Percentiles rank a stretch among this genome's conserved stretches.
These are phyloP conservation scores for Anticlea derivata DNA, from an alignment of 2,888 invertebrate species.

Conservation along the genomic window DNA sequence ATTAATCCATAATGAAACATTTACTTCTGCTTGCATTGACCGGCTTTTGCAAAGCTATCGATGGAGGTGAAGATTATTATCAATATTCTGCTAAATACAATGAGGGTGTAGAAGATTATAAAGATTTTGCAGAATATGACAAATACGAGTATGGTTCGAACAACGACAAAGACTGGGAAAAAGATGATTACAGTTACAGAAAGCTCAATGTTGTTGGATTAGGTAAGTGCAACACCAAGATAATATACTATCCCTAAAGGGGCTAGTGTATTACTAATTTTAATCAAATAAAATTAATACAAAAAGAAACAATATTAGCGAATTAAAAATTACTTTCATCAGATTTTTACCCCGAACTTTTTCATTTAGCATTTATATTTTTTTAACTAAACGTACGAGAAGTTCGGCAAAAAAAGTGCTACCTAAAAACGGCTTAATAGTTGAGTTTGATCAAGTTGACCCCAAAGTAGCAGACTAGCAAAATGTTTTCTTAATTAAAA, in stretches of 20 bases:
- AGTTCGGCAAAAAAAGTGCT: no score
- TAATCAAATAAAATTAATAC: no score
- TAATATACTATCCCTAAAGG: no score
- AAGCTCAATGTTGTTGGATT: constrained; percentile 11
- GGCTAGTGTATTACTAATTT: no score
- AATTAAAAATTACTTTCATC: no score
- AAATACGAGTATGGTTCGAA: background rate
- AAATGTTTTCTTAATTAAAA: no score
- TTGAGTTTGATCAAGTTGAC: no score
- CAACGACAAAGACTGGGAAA: background rate
- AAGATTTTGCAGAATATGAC: constrained; percentile 1
- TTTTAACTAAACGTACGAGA: no score
- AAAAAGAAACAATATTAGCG: no score
- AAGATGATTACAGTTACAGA: constrained; percentile 1
- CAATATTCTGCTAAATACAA: constrained; percentile 14
- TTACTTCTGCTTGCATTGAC: constrained; percentile 1
- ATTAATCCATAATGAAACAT: constrained; percentile 9
- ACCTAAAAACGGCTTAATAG: no score
- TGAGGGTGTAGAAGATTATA: constrained; percentile 4
- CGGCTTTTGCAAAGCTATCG: background rate
- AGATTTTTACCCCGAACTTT: background rate
- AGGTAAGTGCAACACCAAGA: constrained; percentile 5
- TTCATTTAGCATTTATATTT: no score
- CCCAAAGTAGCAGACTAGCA: no score
- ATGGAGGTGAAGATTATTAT: background rate